Base-by-base conservation (phyloP, 2,888 invertebrate species). In the Troides helena region DNA sequence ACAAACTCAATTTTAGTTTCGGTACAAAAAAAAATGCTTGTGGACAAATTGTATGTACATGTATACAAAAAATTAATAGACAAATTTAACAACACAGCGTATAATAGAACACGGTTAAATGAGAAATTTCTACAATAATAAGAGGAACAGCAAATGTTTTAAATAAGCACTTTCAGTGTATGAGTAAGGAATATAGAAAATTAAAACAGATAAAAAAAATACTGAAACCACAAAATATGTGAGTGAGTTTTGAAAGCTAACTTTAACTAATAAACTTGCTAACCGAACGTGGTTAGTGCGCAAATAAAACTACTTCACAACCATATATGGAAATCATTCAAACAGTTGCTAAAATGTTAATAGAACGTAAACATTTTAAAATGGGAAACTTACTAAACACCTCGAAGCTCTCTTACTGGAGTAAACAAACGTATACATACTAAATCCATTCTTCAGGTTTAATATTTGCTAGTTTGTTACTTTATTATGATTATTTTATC, bases 1-100 rank as follows among this genome's bases (percentile, higher is more conserved):
- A 64, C 63, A 67, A 70, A 67, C 58, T 64, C 60, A 56, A 59
- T 67, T 70, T 70, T 67, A 53, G 63, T 63, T 59, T 53, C 58
- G 62, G 58, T 50, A 53, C 23, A 43, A 62, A 68, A 62, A 62
- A 69, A 21, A 8, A 30, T 57, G 2, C 23, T 18, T 30, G 59
- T 59, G 30, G 3, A 59, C 17, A 30, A 10, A 30, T 68, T 63
- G 68, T 46, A 58, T 64, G 61, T 23, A 36, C 56, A 30, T 71
- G 50, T 53, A 21, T 21, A n/a, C 7, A 57, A 21, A 57, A 21
- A 57, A 57, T 6, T 57, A 50, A n/a, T 57, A 57, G 57, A 57
- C 1, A 6, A 57, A 8, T 18, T 21, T 57, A 21, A 57, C 21
- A 8, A 21, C 57, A 21, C 57, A 21, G n/a, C 7, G 21, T 57